These are phyloP conservation scores for Zaprionus tsacasi DNA, from an alignment of 1,140 invertebrate genomes.

Conservation along the genomic window DNA sequence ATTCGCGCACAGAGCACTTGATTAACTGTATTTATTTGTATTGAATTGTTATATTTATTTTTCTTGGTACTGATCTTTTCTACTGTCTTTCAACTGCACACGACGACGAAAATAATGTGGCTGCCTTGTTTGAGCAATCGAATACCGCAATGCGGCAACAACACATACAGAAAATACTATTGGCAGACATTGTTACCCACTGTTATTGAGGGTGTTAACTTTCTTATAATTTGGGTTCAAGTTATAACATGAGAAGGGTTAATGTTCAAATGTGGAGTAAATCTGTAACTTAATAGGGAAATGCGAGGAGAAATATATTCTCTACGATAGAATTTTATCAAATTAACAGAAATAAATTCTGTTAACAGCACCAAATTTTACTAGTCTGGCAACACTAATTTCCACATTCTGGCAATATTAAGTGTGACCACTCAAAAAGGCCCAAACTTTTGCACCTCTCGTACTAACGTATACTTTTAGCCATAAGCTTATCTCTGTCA, in stretches of 20 bases:
- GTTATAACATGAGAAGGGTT: background rate
- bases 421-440: conserved; percentile 29
- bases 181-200: background rate
- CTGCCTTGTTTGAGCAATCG: conserved; percentile 2
- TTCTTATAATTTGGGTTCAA: background rate
- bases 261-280: background rate
- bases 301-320: background rate
- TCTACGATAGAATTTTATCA: background rate
- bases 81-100: conserved; percentile 63
- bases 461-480: conserved; percentile 2
- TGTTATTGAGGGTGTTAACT: conserved; percentile 5
- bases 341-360: background rate
- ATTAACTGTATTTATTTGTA: conserved; percentile 36
- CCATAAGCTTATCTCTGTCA: conserved; percentile 20
- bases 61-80: conserved; percentile 59
- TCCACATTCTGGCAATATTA: conserved; percentile 18
- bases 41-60: conserved; percentile 61
- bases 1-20: conserved; percentile 60
- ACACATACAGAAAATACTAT: conserved; percentile 27
- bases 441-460: conserved; percentile 16
- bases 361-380: background rate
- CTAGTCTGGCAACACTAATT: conserved; percentile 19
- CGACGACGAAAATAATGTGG: conserved; percentile 55
- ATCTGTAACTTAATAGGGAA: background rate
- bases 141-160: conserved; percentile 39